Conservation (phyloP, 2,888 invertebrate species). For the Scaptomyza cyrtandrae region DNA sequence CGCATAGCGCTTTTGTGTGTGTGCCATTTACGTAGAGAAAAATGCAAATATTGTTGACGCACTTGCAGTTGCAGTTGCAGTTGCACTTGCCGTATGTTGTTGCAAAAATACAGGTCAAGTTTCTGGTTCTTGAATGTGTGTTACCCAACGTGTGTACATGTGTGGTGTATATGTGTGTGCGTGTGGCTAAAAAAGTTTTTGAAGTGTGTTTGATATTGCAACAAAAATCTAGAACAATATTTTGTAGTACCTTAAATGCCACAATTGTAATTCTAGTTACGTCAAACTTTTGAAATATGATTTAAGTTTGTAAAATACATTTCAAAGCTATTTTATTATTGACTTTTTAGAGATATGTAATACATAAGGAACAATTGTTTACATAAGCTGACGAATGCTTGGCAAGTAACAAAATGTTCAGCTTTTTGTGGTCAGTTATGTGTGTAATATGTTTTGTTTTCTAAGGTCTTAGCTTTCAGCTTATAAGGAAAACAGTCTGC, state of each 20-base stretch:
- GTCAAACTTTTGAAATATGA: background rate
- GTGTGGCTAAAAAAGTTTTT: slow-evolving; percentile 22
- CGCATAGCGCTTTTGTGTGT: slow-evolving; percentile 47
- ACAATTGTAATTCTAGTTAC: background rate
- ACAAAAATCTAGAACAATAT: background rate
- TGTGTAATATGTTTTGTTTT: no score
- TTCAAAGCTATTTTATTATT: no score
- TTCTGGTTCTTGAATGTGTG: slow-evolving; percentile 37
- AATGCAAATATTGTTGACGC: slow-evolving; percentile 58
- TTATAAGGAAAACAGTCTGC: background rate
- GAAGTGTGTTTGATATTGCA: slow-evolving; percentile 15
- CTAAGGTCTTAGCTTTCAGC: background rate
- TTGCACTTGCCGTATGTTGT: slow-evolving; percentile 33
- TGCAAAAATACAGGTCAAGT: slow-evolving; percentile 66
- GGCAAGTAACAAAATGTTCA: no score
- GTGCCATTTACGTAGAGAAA: slow-evolving; percentile 68
- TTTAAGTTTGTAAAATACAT: background rate
- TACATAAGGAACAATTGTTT: no score
- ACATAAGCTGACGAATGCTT: no score
- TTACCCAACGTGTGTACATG: background rate
- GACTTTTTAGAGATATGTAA: no score
- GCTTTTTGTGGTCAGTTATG: no score
- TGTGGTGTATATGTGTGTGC: background rate
- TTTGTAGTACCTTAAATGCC: background rate
- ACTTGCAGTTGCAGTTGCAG: slow-evolving; percentile 30